These are phyloP conservation scores for Panzeria rudis DNA, from an alignment of 2,888 invertebrate genomes.

Conservation along the genomic window DNA sequence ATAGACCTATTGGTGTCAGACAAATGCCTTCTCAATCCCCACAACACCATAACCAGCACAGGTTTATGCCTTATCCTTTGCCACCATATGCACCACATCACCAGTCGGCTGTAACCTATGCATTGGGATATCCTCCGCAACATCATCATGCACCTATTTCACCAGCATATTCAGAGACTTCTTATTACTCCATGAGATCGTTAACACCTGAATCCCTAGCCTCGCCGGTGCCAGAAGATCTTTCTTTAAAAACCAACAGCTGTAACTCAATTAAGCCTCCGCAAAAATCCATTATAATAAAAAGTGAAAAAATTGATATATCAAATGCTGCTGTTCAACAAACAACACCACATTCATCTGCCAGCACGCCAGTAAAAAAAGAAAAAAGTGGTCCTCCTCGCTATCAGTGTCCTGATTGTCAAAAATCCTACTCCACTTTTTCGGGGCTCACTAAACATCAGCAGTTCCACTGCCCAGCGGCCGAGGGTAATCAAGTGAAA, in stretches of 20 bases:
- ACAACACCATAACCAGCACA: conserved; percentile 70
- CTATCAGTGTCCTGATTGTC: conserved; percentile 96
- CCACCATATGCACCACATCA: conserved; percentile 71
- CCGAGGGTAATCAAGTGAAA: conserved; percentile 92
- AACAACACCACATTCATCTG: conserved; percentile 65
- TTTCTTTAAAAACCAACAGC: conserved; percentile 80
- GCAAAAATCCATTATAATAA: conserved; percentile 43
- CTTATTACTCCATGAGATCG: conserved; percentile 83
- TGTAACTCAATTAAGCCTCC: conserved; percentile 68
- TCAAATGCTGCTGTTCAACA: conserved; percentile 68
- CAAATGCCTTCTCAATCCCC: conserved; percentile 75
- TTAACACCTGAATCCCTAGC: conserved; percentile 82
- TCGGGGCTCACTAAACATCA: conserved; percentile 98
- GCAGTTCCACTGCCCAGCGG: conserved; percentile 97
- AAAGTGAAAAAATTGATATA: conserved; percentile 42
- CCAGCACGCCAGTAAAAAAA: conserved; percentile 79
- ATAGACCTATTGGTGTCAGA: conserved; percentile 80
- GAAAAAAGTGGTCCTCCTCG: conserved; percentile 85
- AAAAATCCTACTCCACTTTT: conserved; percentile 97
- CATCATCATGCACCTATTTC: conserved; percentile 82
- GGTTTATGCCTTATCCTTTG: conserved; percentile 73
- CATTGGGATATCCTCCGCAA: conserved; percentile 73
- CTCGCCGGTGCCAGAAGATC: conserved; percentile 82
- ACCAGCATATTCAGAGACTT: conserved; percentile 83
- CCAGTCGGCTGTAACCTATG: conserved; percentile 70